Base-by-base conservation (phyloP, 2,888 invertebrate species). In the Tryphoninae sp. region DNA sequence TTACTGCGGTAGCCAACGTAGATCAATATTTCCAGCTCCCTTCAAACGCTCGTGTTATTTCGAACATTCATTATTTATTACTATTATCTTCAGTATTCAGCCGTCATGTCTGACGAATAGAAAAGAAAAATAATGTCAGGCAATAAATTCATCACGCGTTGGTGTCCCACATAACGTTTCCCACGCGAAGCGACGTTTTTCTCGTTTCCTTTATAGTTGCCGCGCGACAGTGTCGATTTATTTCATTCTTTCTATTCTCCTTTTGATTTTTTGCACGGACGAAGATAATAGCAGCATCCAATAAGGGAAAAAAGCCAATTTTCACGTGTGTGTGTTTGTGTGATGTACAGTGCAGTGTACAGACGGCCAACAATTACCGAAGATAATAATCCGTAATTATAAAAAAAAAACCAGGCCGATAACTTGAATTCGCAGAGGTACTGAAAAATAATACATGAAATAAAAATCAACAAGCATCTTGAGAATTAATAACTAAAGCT, bases 401-500 rank as follows among this genome's bases (percentile, higher is more conserved):
- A 55, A 40, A 58, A 58, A 42, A 40, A 71, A 53, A 78, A 80
- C 42, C 68, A 51, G 76, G 55, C 79, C 72, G 76, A 76, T 40
- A 53, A 58, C 67, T 77, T 45, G 22, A 55, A 78, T 68, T 61
- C 22, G 8, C 55, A 65, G 16, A 65, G 4, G n/a, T 40, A 55
- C 42, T n/a, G 64, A 53, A 23, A 26, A 40, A 19, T 9, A 58
- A 58, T 4, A 58, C 11, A 58, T 64, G 62, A 11, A 26, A 55
- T 45, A 19, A 65, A 62, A 42, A 64, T 49, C 61, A 72, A 72
- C 83, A 75, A 81, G 74, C 64, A 82, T 33, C 65, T 68, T 79
- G 75, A 86, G 73, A 68, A 83, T 84, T 85, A 83, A 86, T 86
- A 85, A 86, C 83, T 85, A 75, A 68, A 81, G 85, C 86, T 87